Base-by-base conservation (phyloP, 2,888 invertebrate genomes). In the Tachina grossa region DNA sequence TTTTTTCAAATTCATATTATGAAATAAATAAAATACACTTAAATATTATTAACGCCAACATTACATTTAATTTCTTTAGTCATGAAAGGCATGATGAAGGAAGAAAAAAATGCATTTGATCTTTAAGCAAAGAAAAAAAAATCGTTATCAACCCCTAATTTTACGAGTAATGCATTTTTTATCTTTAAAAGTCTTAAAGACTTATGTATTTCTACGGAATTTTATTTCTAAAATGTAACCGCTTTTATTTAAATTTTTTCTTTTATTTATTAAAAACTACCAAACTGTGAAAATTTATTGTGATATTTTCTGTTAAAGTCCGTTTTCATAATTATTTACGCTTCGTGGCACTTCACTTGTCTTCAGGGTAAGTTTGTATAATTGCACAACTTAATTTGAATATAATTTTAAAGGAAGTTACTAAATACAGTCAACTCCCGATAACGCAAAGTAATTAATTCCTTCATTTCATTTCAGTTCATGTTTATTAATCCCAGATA, bases 301-400 rank as follows among this genome's bases (percentile, higher is more conserved):
- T 9, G 9, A 16, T 53, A 55, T 51, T 10, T 39, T 16, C 5
- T 9, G 39, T 51, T 45, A 43, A 39, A 71, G 16, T 75, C 22
- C 45, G 55, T 61, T 63, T 69, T 47, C 63, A 51, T 55, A 49
- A 69, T 57, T 61, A 39, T 79, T 74, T 49, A 84, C 61, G 84
- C 68, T 84, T 80, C 79, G 65, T 63, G 55, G 47, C 61, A 16
- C 51, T 84, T 55, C 10, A 57, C 14, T 75, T 68, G 39, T 61
- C 11, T 63, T 13, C 19, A 31, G 83, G 77, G 43, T 59, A 59
- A 10, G n/a, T 39, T 61, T 49, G 11, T 49, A 39, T 49, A 19
- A 49, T 39, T 49, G 10, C 39, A 6, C 14, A 31, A 14, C 19
- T 14, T 31, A 31, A 31, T 14, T 14, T 39, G 39, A 59, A 14